Evolutionary conservation across 2,888 invertebrate species (phyloP).

Genomic region (Achlya flavicornis): DNA sequence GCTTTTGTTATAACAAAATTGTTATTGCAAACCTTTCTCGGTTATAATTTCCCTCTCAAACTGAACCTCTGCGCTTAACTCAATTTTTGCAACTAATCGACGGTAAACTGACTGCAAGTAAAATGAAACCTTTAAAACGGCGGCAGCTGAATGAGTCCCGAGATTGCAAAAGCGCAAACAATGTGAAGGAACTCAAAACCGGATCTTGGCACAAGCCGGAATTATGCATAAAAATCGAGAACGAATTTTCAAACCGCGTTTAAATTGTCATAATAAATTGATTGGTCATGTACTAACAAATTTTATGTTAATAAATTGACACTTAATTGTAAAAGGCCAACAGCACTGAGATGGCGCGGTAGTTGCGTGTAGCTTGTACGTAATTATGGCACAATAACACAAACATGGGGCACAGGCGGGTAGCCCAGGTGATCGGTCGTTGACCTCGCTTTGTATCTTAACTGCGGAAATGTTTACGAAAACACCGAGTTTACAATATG

Average conservation of each 20-base stretch:
- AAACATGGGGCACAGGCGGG: constrained; percentile 41
- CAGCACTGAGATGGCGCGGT: not conserved
- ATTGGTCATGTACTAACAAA: not conserved
- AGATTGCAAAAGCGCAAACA: constrained; percentile 6
- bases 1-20: not conserved
- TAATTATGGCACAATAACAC: constrained; percentile 37
- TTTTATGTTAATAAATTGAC: not conserved
- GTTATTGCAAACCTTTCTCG: not conserved
- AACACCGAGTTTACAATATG: constrained; percentile 29
- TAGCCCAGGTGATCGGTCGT: constrained; percentile 35
- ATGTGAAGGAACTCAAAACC: constrained; percentile 6
- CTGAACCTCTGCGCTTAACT: not conserved
- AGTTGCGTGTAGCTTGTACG: constrained; percentile 17
- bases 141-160: constrained; percentile 3
- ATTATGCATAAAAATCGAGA: not conserved
- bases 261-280: constrained; percentile 5
- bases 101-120: constrained; percentile 3
- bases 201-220: constrained; percentile 10
- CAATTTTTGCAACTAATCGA: constrained; percentile 5
- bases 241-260: not conserved
- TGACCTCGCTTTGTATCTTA: constrained; percentile 38
- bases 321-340: not conserved
- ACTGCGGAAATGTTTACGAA: constrained; percentile 43
- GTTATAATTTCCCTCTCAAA: constrained; percentile 6
- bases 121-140: constrained; percentile 1